A percentile compares a stretch with the other conserved stretches of the same genome.
Conservation (phyloP, 2,888 invertebrate species). For the Andricus curvator region DNA sequence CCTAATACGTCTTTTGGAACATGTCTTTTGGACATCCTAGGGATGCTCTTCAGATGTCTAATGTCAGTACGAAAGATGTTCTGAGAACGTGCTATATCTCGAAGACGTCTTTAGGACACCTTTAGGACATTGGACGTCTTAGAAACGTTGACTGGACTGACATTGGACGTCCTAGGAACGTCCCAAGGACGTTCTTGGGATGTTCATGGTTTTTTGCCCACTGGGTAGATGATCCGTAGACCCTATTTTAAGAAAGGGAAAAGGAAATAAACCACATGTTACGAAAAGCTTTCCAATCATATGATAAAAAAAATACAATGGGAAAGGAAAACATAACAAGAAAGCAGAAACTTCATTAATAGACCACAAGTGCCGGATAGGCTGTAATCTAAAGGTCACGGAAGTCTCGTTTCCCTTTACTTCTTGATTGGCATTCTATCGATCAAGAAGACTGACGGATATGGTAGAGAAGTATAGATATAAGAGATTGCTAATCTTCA, state of each 20-base stretch:
- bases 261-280: no score
- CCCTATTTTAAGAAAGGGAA: not conserved
- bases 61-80: no score
- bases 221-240: not conserved
- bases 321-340: not conserved
- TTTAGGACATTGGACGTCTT: no score
- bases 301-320: not conserved
- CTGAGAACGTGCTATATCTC: no score
- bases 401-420: not conserved
- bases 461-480: not conserved
- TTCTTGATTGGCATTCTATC: conserved; percentile 1
- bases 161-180: no score
- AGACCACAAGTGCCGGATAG: not conserved
- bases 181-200: no score
- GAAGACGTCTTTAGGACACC: no score
- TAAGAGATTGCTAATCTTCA: not conserved
- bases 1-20: no score
- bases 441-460: not conserved
- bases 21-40: no score
- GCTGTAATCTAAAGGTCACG: not conserved
- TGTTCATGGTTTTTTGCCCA: no score
- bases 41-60: no score
- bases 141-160: no score
- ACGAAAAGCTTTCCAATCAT: not conserved
- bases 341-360: conserved; percentile 2